phyloP scores from a whole-genome alignment of 2,888 invertebrate species.

The Tridacna crocea region DNA sequence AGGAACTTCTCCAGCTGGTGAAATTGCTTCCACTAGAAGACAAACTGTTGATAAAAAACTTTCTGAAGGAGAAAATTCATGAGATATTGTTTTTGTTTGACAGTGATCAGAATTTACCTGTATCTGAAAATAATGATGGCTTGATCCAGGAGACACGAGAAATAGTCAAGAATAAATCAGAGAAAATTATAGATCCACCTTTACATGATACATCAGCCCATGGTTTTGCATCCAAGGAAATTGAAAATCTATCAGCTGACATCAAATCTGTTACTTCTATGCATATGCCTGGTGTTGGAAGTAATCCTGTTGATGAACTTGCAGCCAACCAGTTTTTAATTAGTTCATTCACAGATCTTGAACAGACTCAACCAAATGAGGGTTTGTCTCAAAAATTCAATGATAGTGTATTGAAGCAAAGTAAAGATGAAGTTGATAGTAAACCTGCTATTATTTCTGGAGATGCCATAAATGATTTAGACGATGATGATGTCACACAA shows the following conservation, averaged over 20 bases:
- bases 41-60: constrained; percentile 1
- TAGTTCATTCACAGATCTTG: no score
- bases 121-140: neutral
- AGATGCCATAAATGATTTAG: neutral
- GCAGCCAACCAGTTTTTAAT: neutral
- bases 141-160: neutral
- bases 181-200: neutral
- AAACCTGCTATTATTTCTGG: neutral
- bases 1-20: constrained; percentile 1
- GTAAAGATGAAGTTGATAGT: neutral
- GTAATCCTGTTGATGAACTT: no score
- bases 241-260: neutral
- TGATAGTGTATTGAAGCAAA: no score
- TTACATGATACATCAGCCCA: neutral
- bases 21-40: neutral
- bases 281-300: no score
- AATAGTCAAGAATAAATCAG: neutral
- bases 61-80: constrained; percentile 9
- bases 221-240: neutral
- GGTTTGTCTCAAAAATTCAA: no score
- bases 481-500: neutral
- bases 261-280: no score
- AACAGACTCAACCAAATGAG: no score
- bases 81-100: constrained; percentile 13
- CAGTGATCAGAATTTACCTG: neutral